Base-by-base conservation (phyloP, 2,888 invertebrate genomes). In the Xanthorhoe designata region DNA sequence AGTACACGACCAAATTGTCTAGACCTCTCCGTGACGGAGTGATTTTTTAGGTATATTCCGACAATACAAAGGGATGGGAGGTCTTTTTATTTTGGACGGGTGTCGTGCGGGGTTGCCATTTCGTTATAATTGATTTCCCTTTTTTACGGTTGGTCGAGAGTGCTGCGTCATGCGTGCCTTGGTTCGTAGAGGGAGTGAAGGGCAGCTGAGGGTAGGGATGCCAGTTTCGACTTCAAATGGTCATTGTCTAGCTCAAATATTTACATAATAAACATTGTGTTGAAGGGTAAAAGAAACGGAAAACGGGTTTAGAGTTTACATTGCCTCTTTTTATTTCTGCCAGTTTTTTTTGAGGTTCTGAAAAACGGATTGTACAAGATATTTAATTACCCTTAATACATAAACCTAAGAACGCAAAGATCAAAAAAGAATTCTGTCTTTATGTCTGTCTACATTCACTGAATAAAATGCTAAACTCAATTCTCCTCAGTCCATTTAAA, bases 121-220 rank as follows among this genome's bases (percentile, higher is more conserved):
- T 89, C 83, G 86, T 80, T 88, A 88, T 91, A 91, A 91, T 91
- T 92, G 91, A 90, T 92, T 91, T 87, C 86, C 88, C 86, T 88
- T 90, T 90, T 91, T 90, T 87, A 90, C 87, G 91, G 88, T 86
- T 83, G 87, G 86, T 78, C 78, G 87, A 83, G 83, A 84, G 80
- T 82, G 86, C 81, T 78, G 76, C 81, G 84, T 84, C 85, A 85
- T 83, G 87, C 83, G 81, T 80, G 79, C 78, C 75, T 75, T 79
- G 80, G 79, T 79, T 78, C 78, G 79, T 82, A 85, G 86, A 82
- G 81, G 82, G 79, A 66, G 64, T 72, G 78, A 83, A 81, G 82
- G 82, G 78, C 80, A 78, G 72, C 67, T 56, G 18, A 50, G 17
- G 45, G 18, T 68, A 68, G 68, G 68, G 68, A 10, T 68, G 69